phyloP scores from a whole-genome alignment of 2,888 invertebrate genomes.

The Sphaerophoria rueppellii region DNA sequence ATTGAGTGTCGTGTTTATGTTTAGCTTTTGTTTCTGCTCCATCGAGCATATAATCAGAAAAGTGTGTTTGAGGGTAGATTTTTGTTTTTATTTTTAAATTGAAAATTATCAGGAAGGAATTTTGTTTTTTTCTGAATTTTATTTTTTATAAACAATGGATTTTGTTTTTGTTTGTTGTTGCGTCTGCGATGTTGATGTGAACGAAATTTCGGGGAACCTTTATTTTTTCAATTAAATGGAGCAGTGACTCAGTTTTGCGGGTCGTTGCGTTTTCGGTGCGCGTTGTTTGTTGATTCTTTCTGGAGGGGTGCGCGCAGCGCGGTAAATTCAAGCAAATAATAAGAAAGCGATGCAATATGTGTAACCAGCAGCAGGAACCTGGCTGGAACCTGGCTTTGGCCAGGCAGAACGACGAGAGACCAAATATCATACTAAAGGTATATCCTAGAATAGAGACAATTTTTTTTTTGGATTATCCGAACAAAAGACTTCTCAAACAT shows the following conservation, averaged over 20 bases:
- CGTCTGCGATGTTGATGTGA: constrained; percentile 18
- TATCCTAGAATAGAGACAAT: too few species aligned
- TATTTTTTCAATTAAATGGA: constrained; percentile 58
- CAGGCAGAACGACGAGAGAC: too few species aligned
- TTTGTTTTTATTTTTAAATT: neutral
- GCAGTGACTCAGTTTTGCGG: constrained; percentile 56
- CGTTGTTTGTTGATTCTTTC: neutral
- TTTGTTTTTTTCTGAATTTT: constrained; percentile 17
- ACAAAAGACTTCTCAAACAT: too few species aligned
- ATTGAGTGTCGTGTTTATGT: constrained; percentile 61
- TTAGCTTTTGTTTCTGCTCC: constrained; percentile 70
- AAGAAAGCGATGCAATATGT: too few species aligned
- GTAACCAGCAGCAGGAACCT: too few species aligned
- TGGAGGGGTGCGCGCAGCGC: too few species aligned
- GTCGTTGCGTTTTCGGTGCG: constrained; percentile 26
- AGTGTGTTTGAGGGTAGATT: constrained; percentile 55
- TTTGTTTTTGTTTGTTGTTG: constrained; percentile 28
- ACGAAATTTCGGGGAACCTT: constrained; percentile 27
- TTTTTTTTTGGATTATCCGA: too few species aligned
- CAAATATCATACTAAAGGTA: too few species aligned
- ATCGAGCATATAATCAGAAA: constrained; percentile 67
- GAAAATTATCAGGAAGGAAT: neutral
- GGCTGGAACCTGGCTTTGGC: too few species aligned
- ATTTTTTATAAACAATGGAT: constrained; percentile 1
- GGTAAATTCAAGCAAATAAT: too few species aligned